These are phyloP conservation scores for Catharus fuscescens DNA, from an alignment of 2,113 vertebrate species.

Conservation along the genomic window DNA sequence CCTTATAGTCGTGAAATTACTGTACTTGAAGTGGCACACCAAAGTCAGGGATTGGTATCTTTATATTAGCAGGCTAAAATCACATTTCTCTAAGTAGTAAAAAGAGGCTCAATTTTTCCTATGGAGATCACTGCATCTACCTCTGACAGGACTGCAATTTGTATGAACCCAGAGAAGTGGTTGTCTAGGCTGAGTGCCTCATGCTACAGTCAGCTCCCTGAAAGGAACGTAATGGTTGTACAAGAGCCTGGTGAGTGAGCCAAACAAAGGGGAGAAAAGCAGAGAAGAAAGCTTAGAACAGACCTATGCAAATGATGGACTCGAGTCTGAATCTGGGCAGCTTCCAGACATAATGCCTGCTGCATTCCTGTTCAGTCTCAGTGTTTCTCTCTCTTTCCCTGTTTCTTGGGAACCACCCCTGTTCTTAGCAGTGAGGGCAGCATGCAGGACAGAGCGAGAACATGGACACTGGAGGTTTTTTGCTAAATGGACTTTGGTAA, in stretches of 20 bases:
- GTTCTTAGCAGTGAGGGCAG: not conserved
- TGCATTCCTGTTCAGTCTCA: not conserved
- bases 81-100: not conserved
- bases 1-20: too few species aligned
- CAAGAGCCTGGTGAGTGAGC: not conserved
- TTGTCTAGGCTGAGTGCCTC: not conserved
- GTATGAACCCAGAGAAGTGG: not conserved
- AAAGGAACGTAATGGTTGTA: not conserved
- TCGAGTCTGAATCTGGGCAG: rapidly evolving
- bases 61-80: not conserved
- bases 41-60: not conserved
- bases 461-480: not conserved
- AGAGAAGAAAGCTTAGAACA: not conserved
- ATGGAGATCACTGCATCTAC: not conserved
- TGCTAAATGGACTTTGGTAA: not conserved
- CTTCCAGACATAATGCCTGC: not conserved
- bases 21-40: not conserved
- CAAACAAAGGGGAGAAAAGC: not conserved
- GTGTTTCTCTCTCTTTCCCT: not conserved
- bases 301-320: not conserved
- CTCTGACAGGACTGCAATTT: not conserved
- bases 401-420: not conserved
- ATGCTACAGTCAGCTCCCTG: not conserved
- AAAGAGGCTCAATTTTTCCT: not conserved
- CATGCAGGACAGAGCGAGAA: not conserved